A percentile compares a stretch with the other conserved stretches of the same genome.
Evolutionary conservation across 2,888 invertebrate genomes (phyloP).

Genomic region (Penaeus monodon): DNA sequence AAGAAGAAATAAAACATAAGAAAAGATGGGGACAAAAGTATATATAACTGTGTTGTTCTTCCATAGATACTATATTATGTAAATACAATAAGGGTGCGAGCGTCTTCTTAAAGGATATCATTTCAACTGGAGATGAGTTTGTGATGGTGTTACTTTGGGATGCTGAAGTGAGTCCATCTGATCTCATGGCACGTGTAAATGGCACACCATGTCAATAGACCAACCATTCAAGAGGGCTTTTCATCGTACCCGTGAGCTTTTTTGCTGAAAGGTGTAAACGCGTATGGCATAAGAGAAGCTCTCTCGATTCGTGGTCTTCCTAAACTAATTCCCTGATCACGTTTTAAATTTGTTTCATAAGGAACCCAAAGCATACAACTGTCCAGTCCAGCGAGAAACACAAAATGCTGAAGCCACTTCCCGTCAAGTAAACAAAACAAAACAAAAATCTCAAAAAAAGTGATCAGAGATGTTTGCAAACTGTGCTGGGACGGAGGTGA

Average conservation of each 20-base stretch:
- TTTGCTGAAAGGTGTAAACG: too few species aligned
- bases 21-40: background rate
- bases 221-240: too few species aligned
- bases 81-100: constrained; percentile 20
- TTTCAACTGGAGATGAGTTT: constrained; percentile 30
- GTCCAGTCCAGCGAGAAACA: constrained; percentile 44
- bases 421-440: background rate
- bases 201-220: too few species aligned
- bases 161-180: background rate
- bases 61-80: constrained; percentile 39
- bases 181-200: background rate
- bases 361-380: background rate
- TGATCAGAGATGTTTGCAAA: too few species aligned
- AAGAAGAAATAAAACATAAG: background rate
- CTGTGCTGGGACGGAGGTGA: too few species aligned
- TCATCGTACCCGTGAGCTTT: too few species aligned
- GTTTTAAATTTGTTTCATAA: background rate
- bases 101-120: constrained; percentile 6
- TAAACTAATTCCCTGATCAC: constrained; percentile 9
- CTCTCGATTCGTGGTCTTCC: too few species aligned
- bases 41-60: constrained; percentile 52
- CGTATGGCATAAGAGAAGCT: too few species aligned
- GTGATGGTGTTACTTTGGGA: background rate
- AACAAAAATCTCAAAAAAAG: too few species aligned
- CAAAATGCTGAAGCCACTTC: constrained; percentile 24